Percentiles rank a stretch among this genome's conserved stretches.
These are phyloP conservation scores for Hylia prasina DNA, from an alignment of 2,113 vertebrate genomes.

Conservation along the genomic window DNA sequence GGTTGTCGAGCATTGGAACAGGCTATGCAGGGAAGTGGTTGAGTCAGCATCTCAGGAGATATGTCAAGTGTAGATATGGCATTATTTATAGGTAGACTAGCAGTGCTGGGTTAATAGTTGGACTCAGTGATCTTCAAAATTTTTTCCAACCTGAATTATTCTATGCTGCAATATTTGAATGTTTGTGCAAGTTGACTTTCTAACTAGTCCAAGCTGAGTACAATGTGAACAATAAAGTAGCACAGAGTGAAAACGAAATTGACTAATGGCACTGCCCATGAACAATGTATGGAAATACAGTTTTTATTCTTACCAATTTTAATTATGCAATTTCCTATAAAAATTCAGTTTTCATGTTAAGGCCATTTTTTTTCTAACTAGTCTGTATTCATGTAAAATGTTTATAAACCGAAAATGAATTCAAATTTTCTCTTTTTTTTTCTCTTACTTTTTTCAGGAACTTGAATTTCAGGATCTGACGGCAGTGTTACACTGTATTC, in stretches of 20 bases:
- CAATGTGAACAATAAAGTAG: background rate
- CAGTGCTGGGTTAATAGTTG: background rate
- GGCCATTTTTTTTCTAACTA: background rate
- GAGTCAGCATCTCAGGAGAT: background rate
- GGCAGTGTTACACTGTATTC: constrained; percentile 88
- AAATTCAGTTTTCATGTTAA: background rate
- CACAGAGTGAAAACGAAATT: background rate
- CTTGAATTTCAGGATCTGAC: constrained; percentile 91
- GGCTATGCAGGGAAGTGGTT: background rate
- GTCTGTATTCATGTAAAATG: background rate
- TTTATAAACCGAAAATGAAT: background rate
- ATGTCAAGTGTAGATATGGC: background rate
- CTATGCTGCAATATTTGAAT: background rate
- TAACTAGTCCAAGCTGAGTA: background rate
- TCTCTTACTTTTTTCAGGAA: constrained; percentile 74
- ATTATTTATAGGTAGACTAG: background rate
- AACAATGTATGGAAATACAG: background rate
- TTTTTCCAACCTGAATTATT: background rate
- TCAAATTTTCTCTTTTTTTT: background rate
- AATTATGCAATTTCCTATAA: background rate
- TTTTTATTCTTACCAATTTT: background rate
- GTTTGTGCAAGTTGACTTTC: background rate
- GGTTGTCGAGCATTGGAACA: background rate
- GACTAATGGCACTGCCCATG: accelerated
- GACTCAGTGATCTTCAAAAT: background rate